Evolutionary conservation across 2,113 vertebrate genomes (phyloP).

Genomic region (Daboia siamensis): DNA sequence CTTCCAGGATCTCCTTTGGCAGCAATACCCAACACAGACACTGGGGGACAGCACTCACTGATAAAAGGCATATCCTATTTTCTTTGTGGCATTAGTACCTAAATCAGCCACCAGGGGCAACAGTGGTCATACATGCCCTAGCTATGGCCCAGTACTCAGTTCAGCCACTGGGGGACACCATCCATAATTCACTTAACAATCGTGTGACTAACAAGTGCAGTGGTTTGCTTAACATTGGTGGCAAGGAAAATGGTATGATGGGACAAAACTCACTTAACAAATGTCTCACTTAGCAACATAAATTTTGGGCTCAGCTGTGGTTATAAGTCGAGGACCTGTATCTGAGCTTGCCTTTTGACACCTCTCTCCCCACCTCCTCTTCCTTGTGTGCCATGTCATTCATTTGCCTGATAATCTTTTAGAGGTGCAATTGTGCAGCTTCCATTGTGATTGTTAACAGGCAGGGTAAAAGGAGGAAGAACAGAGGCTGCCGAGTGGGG

Average conservation of each 20-base stretch:
- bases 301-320: neutral
- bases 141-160: neutral
- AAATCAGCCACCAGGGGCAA: neutral
- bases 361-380: too few species aligned
- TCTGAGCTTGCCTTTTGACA: neutral
- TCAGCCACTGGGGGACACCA: neutral
- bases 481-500: too few species aligned
- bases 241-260: too few species aligned
- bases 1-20: too few species aligned
- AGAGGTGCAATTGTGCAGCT: neutral
- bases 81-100: neutral
- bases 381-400: neutral
- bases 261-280: too few species aligned
- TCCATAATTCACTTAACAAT: neutral
- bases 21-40: neutral
- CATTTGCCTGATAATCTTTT: fast-evolving
- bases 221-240: too few species aligned
- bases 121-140: neutral
- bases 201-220: too few species aligned
- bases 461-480: neutral
- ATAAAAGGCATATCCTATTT: too few species aligned
- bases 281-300: too few species aligned
- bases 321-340: neutral
- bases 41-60: too few species aligned
- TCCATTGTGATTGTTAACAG: neutral